phyloP scores from a whole-genome alignment of 2,888 invertebrate genomes.

The Pteria penguin region DNA sequence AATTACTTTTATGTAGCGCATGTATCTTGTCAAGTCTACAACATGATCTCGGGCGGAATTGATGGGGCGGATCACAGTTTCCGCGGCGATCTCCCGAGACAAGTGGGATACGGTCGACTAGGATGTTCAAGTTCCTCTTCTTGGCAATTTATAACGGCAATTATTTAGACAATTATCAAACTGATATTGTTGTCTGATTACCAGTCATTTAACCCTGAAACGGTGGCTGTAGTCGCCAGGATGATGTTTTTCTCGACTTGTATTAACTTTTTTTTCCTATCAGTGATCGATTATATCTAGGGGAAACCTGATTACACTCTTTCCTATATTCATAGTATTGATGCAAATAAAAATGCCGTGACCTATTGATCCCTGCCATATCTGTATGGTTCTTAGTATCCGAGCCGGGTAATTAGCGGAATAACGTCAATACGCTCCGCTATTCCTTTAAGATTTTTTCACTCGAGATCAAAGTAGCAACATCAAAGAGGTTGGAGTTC shows the following conservation, averaged over 20 bases:
- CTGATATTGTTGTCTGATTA: no score
- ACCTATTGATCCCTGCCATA: conserved; percentile 30
- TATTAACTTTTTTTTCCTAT: not conserved
- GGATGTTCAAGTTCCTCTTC: no score
- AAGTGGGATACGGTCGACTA: no score
- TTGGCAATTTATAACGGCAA: no score
- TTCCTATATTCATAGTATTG: not conserved
- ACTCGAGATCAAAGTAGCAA: conserved; percentile 39
- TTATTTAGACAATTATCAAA: no score
- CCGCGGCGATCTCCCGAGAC: no score
- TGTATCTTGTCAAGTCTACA: no score
- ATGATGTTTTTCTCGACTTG: not conserved
- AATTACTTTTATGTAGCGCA: no score
- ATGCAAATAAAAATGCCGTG: conserved; percentile 10
- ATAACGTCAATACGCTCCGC: conserved; percentile 43
- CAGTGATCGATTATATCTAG: not conserved
- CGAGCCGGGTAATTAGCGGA: conserved; percentile 42
- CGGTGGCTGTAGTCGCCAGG: not conserved
- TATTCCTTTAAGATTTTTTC: conserved; percentile 48
- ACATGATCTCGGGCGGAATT: no score
- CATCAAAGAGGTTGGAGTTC: conserved; percentile 43
- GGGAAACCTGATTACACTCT: conserved; percentile 5
- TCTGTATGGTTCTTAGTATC: conserved; percentile 28
- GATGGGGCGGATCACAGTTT: no score
- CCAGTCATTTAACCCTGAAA: not conserved